Base-by-base conservation (phyloP, 2,797 vertebrate genomes). In the Triplophysa yarkandensis region DNA sequence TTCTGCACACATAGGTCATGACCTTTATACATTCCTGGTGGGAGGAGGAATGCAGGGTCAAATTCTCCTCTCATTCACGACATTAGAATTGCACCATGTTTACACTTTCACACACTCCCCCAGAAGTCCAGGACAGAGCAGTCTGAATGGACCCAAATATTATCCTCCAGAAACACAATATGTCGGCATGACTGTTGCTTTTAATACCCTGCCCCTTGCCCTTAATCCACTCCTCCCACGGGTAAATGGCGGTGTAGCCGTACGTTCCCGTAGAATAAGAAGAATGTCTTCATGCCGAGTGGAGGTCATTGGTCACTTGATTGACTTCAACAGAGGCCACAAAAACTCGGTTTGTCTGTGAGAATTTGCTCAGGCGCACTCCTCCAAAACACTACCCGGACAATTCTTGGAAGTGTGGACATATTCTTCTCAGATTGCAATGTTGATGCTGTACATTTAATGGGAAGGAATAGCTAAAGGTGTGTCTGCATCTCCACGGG, bases 141-240 rank as follows among this genome's bases (percentile, higher is more conserved):
- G 60, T 85, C 85, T 84, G 81, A 78, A 85, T 80, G 52, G 60
- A 82, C 82, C 58, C 69, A 90, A 91, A 91, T 89, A 91, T 91
- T 90, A 86, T 88, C 88, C 83, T 73, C 80, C 64, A 78, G 86
- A 88, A 89, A 88, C 86, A 80, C 66, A 89, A 89, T 89, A 90
- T 83, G 83, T 75, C 83, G 84, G 83, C 85, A 88, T 68, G 85
- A 84, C 87, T 80, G 83, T 84, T 84, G 89, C 87, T 88, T 85
- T 78, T 86, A 88, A 91, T 90, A 88, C 77, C 77, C 76, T 84
- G 84, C 82, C 83, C 80, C 50, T 74, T 67, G 46, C 82, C 76
- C 79, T 84, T 13, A 66, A 77, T 79, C 80, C 65, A 70, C 78
- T 85, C 87, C 88, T 87, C 88, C 89, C 86, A 89, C 83, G 28